Percentiles rank a stretch among this genome's conserved stretches.
Conservation (phyloP, 2,797 vertebrate species). For the Spheniscus humboldti region DNA sequence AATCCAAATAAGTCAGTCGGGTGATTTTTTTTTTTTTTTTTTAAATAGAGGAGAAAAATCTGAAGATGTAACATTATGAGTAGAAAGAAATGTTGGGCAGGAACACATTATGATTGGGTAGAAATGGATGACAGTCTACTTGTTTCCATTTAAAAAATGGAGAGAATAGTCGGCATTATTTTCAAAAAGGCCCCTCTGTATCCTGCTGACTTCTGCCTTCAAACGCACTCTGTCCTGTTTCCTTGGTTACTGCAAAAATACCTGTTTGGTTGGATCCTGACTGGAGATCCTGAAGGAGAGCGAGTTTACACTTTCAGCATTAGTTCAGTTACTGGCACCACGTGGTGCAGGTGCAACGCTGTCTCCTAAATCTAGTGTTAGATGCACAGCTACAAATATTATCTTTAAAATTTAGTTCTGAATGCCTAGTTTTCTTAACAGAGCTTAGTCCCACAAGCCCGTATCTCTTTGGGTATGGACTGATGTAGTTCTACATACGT, state of each 20-base stretch:
- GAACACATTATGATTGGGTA: neutral
- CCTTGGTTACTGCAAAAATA: neutral
- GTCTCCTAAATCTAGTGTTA: neutral
- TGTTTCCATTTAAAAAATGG: neutral
- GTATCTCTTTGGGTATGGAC: neutral
- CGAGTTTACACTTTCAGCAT: neutral
- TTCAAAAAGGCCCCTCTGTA: neutral
- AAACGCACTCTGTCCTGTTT: neutral
- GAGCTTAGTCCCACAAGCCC: neutral
- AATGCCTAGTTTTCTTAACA: neutral
- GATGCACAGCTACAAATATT: neutral
- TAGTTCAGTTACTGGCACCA: neutral
- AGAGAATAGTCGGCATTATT: neutral
- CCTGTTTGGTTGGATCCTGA: neutral
- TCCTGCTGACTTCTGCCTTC: neutral
- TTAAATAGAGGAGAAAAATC: neutral
- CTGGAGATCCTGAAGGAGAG: neutral
- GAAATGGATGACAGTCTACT: neutral
- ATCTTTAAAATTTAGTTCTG: neutral
- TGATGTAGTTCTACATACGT: rapidly evolving
- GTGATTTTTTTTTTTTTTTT: neutral
- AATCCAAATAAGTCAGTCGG: neutral
- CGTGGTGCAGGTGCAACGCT: neutral
- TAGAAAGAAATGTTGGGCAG: neutral
- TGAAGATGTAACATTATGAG: neutral